Conservation (phyloP, 1,140 invertebrate genomes). For the Meteorus sp. region DNA sequence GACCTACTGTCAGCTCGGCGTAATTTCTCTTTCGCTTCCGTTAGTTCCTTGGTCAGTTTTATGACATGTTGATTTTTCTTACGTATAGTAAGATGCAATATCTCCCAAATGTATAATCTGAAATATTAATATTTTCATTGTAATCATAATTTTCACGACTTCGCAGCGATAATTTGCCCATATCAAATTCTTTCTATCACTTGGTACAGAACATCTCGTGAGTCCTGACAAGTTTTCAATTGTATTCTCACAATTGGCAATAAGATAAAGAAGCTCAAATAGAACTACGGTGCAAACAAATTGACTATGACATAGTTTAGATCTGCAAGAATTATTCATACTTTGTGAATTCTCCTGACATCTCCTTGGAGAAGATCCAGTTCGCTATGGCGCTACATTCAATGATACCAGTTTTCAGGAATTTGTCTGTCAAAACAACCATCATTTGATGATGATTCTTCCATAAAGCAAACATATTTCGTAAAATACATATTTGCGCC, state of each 20-base stretch:
- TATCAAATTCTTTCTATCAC: no score
- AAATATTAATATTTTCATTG: constrained; percentile 25
- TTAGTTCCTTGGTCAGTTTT: constrained; percentile 79
- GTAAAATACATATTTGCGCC: constrained; percentile 91
- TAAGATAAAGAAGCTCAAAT: no score
- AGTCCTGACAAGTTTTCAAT: no score
- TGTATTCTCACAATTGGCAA: no score
- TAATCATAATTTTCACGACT: no score
- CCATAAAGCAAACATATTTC: constrained; percentile 94
- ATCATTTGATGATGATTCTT: constrained; percentile 96
- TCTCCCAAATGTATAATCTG: constrained; percentile 95
- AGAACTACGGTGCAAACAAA: constrained; percentile 4
- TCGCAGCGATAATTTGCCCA: no score
- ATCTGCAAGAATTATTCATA: constrained; percentile 44
- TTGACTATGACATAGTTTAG: constrained; percentile 1
- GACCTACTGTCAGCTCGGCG: constrained; percentile 74
- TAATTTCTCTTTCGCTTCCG: constrained; percentile 83
- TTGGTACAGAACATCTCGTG: no score
- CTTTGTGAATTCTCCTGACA: constrained; percentile 92
- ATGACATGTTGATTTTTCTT: constrained; percentile 96
- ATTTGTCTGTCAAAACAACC: constrained; percentile 93
- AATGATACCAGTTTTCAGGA: constrained; percentile 96
- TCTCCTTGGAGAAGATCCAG: constrained; percentile 98
- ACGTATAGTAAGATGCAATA: constrained; percentile 91
- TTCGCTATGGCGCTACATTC: constrained; percentile 96